Evolutionary conservation across 2,113 vertebrate species (phyloP), one percentile per base, ranked within the genome.

Genomic region (Girardinichthys multiradiatus): DNA sequence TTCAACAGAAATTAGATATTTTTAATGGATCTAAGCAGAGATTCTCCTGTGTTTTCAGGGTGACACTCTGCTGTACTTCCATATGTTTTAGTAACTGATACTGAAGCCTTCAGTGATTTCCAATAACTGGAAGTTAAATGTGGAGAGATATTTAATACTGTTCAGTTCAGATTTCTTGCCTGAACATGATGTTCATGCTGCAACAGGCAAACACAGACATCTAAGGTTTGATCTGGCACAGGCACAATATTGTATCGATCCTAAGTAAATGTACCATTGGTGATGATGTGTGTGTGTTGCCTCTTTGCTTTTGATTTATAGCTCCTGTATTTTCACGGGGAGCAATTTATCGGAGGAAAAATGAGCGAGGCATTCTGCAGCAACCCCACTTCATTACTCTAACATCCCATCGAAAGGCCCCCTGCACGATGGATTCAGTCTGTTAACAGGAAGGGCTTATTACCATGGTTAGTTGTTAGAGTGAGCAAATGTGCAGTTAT

Each of bases 251-350:
- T n/a, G 29, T 70, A 80, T 87, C 29, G 83, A 86, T 84, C 71
- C 39, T 33, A 26, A 63, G 29, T 70, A 45, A 76, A 35, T 61
- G 54, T 81, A 67, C 1, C 45, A 35, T 51, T 68, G 72, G 79
- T 4, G 4, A 12, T 74, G 68, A 28, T 57, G 30, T 64, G 67
- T 66, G 57, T n/a, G 31, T 69, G 74, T 29, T 66, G n/a, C 73
- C 81, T 80, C 70, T 86, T 76, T 73, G 62, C 39, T 60, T 79
- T 76, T 86, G 85, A 87, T 84, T 85, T 77, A 89, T 82, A 61
- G 60, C 77, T 17, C 68, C 70, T 45, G 21, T 13, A 58, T 79
- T 80, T 54, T 79, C 76, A 60, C 60, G 33, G 70, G 68, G 68
- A 45, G 70, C 7, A 0, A 76, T 90, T 81, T 72, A 81, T 90